phyloP scores from a whole-genome alignment of 2,113 vertebrate species.

The Malurus elegans region DNA sequence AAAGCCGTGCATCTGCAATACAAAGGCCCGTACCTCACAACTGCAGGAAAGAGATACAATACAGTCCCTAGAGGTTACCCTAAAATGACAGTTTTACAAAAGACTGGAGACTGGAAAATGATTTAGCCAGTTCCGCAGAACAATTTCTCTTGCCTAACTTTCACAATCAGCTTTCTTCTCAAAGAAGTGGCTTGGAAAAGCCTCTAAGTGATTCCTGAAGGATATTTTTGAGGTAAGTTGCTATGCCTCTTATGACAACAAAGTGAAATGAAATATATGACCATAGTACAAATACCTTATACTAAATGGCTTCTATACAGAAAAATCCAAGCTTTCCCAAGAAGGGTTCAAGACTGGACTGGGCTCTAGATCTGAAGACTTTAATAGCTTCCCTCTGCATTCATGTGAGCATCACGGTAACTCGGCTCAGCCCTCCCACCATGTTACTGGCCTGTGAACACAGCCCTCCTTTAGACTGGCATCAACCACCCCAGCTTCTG shows the following conservation, averaged over 20 bases:
- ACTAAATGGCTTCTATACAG: not conserved
- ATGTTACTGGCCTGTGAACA: not conserved
- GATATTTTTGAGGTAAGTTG: not conserved
- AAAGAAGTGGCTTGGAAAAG: not conserved
- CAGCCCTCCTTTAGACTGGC: not conserved
- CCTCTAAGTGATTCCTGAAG: not conserved
- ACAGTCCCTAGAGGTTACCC: not conserved
- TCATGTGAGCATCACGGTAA: accelerated
- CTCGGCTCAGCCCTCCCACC: not conserved
- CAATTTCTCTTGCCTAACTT: not conserved
- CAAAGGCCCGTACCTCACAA: not conserved
- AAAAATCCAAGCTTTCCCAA: not conserved
- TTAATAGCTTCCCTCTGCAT: not conserved
- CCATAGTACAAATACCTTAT: not conserved
- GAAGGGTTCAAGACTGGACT: not conserved
- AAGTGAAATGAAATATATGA: not conserved
- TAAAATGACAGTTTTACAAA: not conserved
- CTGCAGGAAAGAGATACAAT: not conserved
- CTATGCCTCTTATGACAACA: not conserved
- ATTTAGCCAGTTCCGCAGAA: not conserved
- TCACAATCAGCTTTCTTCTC: not conserved
- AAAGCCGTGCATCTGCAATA: not conserved
- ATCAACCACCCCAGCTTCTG: not conserved
- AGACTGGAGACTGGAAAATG: not conserved
- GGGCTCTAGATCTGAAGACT: not conserved